Percentiles rank a stretch among this genome's conserved stretches.
phyloP scores from a whole-genome alignment of 1,140 invertebrate species.

The Lordiphosa collinella region DNA sequence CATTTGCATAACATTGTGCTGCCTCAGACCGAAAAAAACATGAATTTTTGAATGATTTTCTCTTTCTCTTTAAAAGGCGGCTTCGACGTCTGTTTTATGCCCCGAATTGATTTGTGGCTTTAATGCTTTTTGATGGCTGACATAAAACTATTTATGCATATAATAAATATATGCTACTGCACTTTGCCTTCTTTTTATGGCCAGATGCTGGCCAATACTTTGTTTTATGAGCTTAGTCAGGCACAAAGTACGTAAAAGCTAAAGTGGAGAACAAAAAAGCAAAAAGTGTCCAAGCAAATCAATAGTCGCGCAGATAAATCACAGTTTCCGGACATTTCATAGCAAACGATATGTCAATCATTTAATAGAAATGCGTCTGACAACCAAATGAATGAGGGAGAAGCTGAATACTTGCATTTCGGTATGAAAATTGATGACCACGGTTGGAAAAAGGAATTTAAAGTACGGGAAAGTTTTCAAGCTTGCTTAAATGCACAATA shows the following conservation, averaged over 20 bases:
- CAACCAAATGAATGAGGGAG: constrained; percentile 15
- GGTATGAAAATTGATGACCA: too few species aligned
- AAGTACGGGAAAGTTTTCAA: too few species aligned
- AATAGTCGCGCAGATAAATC: constrained; percentile 61
- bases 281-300: constrained; percentile 54
- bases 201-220: constrained; percentile 48
- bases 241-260: constrained; percentile 37
- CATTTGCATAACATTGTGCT: constrained; percentile 53
- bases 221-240: constrained; percentile 41
- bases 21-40: constrained; percentile 29
- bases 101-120: constrained; percentile 35
- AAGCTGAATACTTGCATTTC: background rate
- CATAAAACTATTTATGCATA: constrained; percentile 64
- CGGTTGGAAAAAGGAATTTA: too few species aligned
- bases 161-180: constrained; percentile 25
- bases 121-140: constrained; percentile 40
- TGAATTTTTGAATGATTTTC: constrained; percentile 17
- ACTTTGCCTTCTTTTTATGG: constrained; percentile 51
- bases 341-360: constrained; percentile 40
- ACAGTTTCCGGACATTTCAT: constrained; percentile 43
- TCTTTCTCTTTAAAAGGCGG: constrained; percentile 42
- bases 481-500: too few species aligned
- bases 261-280: constrained; percentile 17
- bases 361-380: constrained; percentile 18
- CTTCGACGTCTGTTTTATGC: constrained; percentile 19